These are phyloP conservation scores for Troilus luridus DNA, from an alignment of 2,888 invertebrate species.

Conservation along the genomic window DNA sequence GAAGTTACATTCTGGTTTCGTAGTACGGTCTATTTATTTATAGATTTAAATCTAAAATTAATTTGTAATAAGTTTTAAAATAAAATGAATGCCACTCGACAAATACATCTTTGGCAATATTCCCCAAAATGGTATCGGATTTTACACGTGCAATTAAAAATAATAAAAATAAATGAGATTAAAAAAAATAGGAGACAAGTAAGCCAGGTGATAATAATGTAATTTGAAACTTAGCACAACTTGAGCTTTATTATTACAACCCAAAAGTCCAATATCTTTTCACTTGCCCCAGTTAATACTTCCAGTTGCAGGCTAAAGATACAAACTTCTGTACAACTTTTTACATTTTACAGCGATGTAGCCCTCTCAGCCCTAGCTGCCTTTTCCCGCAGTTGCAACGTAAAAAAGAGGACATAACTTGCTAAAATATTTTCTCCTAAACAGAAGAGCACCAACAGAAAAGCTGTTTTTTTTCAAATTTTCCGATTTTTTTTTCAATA, in stretches of 20 bases:
- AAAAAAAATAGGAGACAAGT: neutral
- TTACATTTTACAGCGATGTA: neutral
- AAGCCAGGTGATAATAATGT: neutral
- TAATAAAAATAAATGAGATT: neutral
- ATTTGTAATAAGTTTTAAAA: too few species aligned
- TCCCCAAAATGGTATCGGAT: too few species aligned
- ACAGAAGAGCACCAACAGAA: neutral
- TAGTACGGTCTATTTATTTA: too few species aligned
- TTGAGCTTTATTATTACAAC: neutral
- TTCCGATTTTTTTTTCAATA: too few species aligned
- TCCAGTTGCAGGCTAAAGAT: neutral
- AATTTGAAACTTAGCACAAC: neutral
- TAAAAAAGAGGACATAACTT: neutral
- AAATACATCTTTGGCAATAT: too few species aligned
- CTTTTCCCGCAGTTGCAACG: neutral
- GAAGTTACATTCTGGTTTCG: too few species aligned
- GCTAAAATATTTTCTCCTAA: neutral
- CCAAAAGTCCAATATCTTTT: neutral
- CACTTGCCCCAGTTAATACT: neutral
- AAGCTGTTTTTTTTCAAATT: neutral
- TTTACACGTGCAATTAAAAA: neutral
- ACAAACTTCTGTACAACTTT: slow-evolving; percentile 2
- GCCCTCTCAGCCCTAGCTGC: neutral
- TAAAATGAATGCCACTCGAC: too few species aligned
- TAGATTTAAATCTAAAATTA: too few species aligned